Base-by-base conservation (phyloP, 2,888 invertebrate species). In the Drosophila infuscata region DNA sequence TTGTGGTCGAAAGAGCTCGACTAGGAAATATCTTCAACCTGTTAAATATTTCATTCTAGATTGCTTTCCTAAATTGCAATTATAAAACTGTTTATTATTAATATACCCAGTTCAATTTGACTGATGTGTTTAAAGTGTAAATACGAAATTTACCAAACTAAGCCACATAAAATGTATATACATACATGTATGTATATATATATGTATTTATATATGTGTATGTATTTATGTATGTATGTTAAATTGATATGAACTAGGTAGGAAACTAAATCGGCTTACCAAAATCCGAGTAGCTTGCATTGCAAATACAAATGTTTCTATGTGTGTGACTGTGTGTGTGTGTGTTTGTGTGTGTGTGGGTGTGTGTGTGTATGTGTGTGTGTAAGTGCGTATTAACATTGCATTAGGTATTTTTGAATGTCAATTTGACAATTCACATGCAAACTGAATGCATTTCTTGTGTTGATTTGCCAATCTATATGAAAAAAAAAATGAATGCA, bases 201-300 rank as follows among this genome's bases (percentile, higher is more conserved):
- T 17, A 7, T 17, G 3, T 36, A 3, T 36, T 3, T 25, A 25
- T 25, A 8, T 17, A 7, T 25, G 3, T 8, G 1, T 25, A 15
- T 46, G 46, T 46, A 46, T 46, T 15, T 25, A 25, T 46, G 3
- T 25, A 7, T 25, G 7, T 7, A 15, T 25, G 20, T 11, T 36
- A 4, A 2, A 38, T n/a, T 38, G 36, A 17, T n/a, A 29, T 38
- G 29, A 29, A 8, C 36, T 29, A 38, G 12, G 12, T n/a, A 29
- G 32, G 29, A 36, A 38, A 43, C 29, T 51, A 63, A 77, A 79
- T 63, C 77, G 62, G 70, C 77, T 77, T 79, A 70, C 48, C 29
- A 41, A 46, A 48, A 57, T 62, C 56, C 29, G 46, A 43, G 48
- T 48, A 41, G 15, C 38, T 43, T 36, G 15, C 11, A 36, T 17